These are phyloP conservation scores for Nothocercus julius DNA, from an alignment of 2,113 vertebrate genomes.

Conservation along the genomic window DNA sequence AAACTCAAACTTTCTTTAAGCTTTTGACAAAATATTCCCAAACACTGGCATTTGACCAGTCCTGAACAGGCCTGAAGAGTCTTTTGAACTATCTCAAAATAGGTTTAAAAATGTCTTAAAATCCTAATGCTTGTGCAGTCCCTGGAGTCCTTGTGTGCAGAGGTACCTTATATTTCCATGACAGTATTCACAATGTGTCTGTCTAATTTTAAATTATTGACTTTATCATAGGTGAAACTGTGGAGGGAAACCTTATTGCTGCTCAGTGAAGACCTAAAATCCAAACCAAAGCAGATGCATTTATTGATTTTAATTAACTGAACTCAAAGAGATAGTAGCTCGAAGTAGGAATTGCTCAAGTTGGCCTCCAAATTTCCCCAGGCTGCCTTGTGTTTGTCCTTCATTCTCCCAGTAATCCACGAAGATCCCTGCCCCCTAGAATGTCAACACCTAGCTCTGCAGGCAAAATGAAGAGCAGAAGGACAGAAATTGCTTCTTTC, in stretches of 20 bases:
- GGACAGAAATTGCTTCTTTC: background rate
- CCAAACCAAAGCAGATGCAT: conserved; percentile 52
- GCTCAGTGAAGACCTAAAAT: conserved; percentile 31
- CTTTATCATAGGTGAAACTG: conserved; percentile 21
- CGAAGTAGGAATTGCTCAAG: background rate
- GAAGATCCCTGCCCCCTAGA: background rate
- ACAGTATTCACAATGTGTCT: conserved; percentile 12
- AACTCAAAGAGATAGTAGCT: background rate
- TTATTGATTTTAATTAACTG: conserved; percentile 67
- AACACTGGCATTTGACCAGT: background rate
- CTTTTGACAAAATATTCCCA: background rate
- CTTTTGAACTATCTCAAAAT: background rate
- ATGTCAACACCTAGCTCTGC: background rate
- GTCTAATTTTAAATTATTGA: conserved; percentile 57
- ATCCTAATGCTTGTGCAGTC: background rate
- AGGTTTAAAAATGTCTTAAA: background rate
- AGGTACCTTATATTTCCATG: background rate
- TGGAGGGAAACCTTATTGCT: conserved; percentile 19
- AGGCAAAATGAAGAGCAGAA: background rate
- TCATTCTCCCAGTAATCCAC: background rate
- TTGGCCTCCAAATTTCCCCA: background rate
- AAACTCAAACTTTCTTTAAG: background rate
- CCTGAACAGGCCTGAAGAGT: background rate
- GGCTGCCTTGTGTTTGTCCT: background rate
- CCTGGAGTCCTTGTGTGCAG: background rate